A percentile compares a stretch with the other conserved stretches of the same genome.
phyloP scores from a whole-genome alignment of 2,113 vertebrate species.

The Anas platyrhynchos region DNA sequence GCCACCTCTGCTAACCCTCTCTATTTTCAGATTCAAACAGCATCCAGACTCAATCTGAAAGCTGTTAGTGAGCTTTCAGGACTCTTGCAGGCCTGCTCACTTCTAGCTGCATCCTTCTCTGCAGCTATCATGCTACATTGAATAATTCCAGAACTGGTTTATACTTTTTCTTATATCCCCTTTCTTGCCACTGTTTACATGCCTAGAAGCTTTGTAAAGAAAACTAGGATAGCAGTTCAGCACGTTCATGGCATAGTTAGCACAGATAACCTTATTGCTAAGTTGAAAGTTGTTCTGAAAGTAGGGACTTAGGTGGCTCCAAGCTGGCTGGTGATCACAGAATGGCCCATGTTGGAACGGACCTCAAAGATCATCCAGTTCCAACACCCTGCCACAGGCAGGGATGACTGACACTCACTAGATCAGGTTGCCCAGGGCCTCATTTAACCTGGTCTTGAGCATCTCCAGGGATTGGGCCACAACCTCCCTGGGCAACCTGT shows the following conservation, averaged over 20 bases:
- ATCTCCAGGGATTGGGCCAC: no score
- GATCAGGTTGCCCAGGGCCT: no score
- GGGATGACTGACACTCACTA: no score
- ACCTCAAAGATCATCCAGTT: no score
- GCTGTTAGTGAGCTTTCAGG: background rate
- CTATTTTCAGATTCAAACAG: background rate
- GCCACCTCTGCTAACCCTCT: background rate
- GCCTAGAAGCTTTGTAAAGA: background rate
- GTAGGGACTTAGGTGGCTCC: background rate
- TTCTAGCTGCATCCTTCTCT: background rate
- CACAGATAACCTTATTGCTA: background rate
- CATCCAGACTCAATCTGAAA: background rate
- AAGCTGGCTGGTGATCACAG: background rate
- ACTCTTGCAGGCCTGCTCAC: rapidly evolving
- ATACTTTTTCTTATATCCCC: background rate
- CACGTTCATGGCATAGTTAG: background rate
- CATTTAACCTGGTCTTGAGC: no score
- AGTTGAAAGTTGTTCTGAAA: background rate
- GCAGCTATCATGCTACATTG: background rate
- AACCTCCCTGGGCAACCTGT: no score
- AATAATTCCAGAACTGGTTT: background rate
- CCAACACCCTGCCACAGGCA: no score
- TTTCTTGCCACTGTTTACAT: rapidly evolving
- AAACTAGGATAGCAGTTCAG: background rate
- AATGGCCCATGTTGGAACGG: no score